Evolutionary conservation across 2,797 vertebrate species (phyloP).

Genomic region (Ctenopoma kingsleyae): DNA sequence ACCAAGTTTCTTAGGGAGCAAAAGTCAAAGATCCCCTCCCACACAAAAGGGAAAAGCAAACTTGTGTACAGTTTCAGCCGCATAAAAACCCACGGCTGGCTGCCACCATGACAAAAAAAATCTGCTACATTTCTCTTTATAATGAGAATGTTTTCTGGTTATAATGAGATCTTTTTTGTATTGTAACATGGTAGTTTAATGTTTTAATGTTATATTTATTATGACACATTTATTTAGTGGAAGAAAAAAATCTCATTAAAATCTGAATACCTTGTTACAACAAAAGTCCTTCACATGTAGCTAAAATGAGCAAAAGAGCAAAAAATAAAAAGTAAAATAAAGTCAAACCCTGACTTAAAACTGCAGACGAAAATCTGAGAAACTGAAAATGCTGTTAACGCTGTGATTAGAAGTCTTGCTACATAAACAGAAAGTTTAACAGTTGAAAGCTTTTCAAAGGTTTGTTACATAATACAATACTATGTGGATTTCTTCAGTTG

Average conservation of each 20-base stretch:
- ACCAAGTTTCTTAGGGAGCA: conserved; percentile 43
- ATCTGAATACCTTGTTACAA: not conserved
- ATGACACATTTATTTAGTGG: conserved; percentile 2
- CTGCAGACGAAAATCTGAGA: not conserved
- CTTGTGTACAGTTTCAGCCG: conserved; percentile 26
- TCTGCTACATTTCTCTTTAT: not conserved
- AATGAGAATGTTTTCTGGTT: conserved; percentile 13
- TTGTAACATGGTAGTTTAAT: not conserved
- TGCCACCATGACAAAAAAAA: conserved; percentile 9
- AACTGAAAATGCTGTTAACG: not conserved
- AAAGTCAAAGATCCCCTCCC: conserved; percentile 61
- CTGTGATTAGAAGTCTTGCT: not conserved
- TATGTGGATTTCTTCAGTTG: not conserved
- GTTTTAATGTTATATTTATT: not conserved
- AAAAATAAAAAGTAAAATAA: not conserved
- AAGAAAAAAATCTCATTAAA: not conserved
- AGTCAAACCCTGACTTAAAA: not conserved
- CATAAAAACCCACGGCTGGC: conserved; percentile 9
- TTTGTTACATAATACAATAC: not conserved
- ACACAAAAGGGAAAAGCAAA: conserved; percentile 42
- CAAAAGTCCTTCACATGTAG: not conserved
- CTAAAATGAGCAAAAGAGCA: conserved; percentile 24
- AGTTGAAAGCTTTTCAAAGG: conserved; percentile 14
- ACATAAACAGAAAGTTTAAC: not conserved
- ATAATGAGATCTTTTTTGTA: not conserved